Evolutionary conservation across 2,113 vertebrate species (phyloP).

Genomic region (Ptychochromis oligacanthus): DNA sequence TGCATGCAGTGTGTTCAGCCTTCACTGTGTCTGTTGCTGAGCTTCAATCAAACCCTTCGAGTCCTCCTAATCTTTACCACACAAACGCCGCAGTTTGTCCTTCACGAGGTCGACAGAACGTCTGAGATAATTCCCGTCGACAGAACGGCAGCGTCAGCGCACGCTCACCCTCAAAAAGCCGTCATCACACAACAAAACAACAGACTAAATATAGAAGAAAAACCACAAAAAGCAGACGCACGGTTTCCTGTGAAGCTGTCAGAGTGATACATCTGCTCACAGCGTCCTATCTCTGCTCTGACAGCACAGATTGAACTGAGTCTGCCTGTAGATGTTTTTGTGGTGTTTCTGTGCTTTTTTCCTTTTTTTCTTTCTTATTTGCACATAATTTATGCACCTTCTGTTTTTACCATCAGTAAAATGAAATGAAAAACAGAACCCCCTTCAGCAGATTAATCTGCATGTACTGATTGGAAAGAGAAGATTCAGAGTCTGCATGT

Average conservation of each 20-base stretch:
- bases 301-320: no score
- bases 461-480: background rate
- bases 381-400: no score
- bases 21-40: fast-evolving
- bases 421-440: no score
- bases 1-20: background rate
- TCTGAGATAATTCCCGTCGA: background rate
- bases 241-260: fast-evolving
- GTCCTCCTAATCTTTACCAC: background rate
- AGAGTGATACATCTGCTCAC: background rate
- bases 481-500: background rate
- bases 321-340: no score
- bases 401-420: no score
- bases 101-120: background rate
- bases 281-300: background rate
- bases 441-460: background rate
- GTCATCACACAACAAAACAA: fast-evolving
- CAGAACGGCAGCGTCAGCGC: background rate
- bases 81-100: background rate
- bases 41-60: background rate
- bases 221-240: background rate
- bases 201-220: background rate
- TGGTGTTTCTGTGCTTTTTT: no score
- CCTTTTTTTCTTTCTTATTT: no score
- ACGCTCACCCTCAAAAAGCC: background rate